A percentile compares a stretch with the other conserved stretches of the same genome.
Evolutionary conservation across 1,140 invertebrate genomes (phyloP).

Genomic region (Diorhabda carinulata): DNA sequence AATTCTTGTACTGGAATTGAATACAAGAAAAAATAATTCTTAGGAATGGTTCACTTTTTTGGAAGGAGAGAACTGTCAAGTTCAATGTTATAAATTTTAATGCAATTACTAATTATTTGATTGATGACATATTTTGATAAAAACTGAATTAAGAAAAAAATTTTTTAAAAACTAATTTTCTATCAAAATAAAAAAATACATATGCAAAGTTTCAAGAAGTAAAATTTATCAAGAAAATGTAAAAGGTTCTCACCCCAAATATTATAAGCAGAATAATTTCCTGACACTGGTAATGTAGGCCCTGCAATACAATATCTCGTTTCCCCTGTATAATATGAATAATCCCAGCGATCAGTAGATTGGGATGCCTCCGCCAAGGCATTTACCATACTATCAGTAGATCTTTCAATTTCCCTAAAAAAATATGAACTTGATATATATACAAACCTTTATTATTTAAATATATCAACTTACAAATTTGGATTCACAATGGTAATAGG

Average conservation of each 20-base stretch:
- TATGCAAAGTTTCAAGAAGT: background rate
- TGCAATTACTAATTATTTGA: too few relatives aligned
- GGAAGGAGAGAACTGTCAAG: too few relatives aligned
- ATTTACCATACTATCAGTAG: conserved; percentile 61
- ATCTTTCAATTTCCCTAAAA: conserved; percentile 53
- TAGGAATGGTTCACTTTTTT: too few relatives aligned
- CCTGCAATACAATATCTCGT: conserved; percentile 70
- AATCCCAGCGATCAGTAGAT: conserved; percentile 72
- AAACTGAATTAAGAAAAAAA: too few relatives aligned
- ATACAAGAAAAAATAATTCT: too few relatives aligned
- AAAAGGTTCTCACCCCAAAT: conserved; percentile 60
- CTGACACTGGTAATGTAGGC: conserved; percentile 69
- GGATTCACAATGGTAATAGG: conserved; percentile 61
- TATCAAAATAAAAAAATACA: too few relatives aligned
- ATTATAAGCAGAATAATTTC: conserved; percentile 73
- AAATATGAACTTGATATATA: too few relatives aligned
- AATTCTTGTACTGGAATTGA: too few relatives aligned
- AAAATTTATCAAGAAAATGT: conserved; percentile 9
- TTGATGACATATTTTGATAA: too few relatives aligned
- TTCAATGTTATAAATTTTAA: too few relatives aligned
- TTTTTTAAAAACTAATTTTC: too few relatives aligned
- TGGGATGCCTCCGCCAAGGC: conserved; percentile 72
- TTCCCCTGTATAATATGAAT: conserved; percentile 62
- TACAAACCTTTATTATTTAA: too few relatives aligned
- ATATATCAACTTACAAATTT: conserved; percentile 47